Percentiles rank a stretch among this genome's conserved stretches.
These are phyloP conservation scores for Prunella strophiata DNA, from an alignment of 2,797 vertebrate genomes.

Conservation along the genomic window DNA sequence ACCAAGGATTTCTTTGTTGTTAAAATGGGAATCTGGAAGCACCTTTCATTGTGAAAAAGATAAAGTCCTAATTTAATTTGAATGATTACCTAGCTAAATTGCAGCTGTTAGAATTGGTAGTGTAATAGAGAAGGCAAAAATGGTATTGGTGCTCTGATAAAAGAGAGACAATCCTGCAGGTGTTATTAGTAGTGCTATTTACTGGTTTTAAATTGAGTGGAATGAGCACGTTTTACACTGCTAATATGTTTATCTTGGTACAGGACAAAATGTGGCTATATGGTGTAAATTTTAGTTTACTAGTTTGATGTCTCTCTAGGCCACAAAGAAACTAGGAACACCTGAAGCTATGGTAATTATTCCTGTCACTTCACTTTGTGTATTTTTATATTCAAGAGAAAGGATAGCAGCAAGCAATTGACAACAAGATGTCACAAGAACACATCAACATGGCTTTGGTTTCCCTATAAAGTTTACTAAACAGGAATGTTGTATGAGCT, in stretches of 20 bases:
- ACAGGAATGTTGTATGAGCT: neutral
- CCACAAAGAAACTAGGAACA: neutral
- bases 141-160: neutral
- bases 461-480: neutral
- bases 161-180: neutral
- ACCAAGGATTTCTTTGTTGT: neutral
- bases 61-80: neutral
- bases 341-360: neutral
- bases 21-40: neutral
- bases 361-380: neutral
- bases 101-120: neutral
- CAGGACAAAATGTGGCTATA: neutral
- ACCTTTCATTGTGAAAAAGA: neutral
- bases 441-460: neutral
- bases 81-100: neutral
- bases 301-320: neutral
- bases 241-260: neutral
- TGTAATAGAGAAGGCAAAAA: neutral
- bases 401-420: neutral
- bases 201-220: neutral
- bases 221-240: neutral
- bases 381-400: neutral
- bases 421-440: neutral
- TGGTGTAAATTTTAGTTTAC: neutral
- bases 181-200: neutral